Percentiles rank a stretch among this genome's conserved stretches.
Evolutionary conservation across 1,140 invertebrate genomes (phyloP).

Genomic region (Cecropterus lyciades): DNA sequence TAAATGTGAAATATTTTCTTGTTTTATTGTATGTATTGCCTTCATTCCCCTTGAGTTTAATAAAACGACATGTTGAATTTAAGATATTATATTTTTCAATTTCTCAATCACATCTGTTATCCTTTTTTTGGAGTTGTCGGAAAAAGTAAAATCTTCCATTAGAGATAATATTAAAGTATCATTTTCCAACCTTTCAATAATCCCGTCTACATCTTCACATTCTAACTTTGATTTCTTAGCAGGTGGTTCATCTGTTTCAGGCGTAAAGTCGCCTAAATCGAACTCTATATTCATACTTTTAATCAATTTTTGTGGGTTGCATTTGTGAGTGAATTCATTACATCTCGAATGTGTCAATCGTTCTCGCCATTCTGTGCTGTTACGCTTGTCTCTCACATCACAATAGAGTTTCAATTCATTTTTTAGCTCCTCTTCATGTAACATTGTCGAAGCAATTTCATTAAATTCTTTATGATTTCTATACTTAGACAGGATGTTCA

Average conservation of each 20-base stretch:
- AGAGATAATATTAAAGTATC: constrained; percentile 45
- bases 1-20: constrained; percentile 77
- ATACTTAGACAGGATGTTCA: constrained; percentile 3
- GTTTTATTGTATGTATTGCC: constrained; percentile 55
- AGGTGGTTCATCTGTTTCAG: constrained; percentile 55
- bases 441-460: constrained; percentile 2
- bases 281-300: constrained; percentile 50
- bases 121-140: constrained; percentile 47
- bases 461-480: not conserved
- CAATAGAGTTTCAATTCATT: constrained; percentile 4
- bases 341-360: constrained; percentile 32
- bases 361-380: constrained; percentile 24
- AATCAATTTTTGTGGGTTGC: constrained; percentile 37
- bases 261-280: constrained; percentile 59
- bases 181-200: constrained; percentile 55
- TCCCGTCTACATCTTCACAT: constrained; percentile 44
- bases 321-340: constrained; percentile 53
- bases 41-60: constrained; percentile 30
- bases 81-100: constrained; percentile 59
- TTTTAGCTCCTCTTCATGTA: constrained; percentile 4
- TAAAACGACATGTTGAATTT: constrained; percentile 19
- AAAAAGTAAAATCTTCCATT: constrained; percentile 50
- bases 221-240: constrained; percentile 61
- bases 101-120: constrained; percentile 53
- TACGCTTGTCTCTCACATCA: constrained; percentile 11